Evolutionary conservation across 2,113 vertebrate genomes (phyloP).

Genomic region (Grantiella picta): DNA sequence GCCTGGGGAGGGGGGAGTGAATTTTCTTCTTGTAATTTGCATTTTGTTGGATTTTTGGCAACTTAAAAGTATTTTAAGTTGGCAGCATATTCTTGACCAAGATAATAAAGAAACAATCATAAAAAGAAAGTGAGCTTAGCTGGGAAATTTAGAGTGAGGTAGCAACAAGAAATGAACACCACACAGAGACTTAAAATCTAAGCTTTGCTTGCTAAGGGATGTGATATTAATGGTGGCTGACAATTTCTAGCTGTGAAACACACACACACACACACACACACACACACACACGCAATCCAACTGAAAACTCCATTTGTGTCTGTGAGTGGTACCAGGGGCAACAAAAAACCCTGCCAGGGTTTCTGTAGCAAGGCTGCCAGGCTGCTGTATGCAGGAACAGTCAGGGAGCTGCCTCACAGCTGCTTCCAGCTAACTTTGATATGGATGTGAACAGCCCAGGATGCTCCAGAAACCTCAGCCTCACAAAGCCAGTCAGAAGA

Average conservation of each 20-base stretch:
- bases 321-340: background rate
- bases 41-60: background rate
- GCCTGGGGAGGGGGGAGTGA: background rate
- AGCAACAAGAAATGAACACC: background rate
- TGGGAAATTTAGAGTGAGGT: background rate
- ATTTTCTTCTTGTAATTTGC: background rate
- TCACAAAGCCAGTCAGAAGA: background rate
- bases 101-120: background rate
- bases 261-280: background rate
- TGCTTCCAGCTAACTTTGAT: background rate
- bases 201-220: background rate
- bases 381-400: background rate
- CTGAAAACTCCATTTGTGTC: background rate
- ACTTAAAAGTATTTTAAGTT: background rate
- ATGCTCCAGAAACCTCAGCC: background rate
- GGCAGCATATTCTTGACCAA: slow-evolving; percentile 78
- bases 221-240: background rate
- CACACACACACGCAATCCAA: background rate
- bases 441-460: background rate
- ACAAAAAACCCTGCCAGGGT: background rate
- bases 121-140: background rate
- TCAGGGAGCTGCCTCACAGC: background rate
- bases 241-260: background rate
- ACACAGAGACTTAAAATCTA: background rate
- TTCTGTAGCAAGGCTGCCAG: background rate